Evolutionary conservation across 2,888 invertebrate genomes (phyloP).

Genomic region (Andrena bucephala): DNA sequence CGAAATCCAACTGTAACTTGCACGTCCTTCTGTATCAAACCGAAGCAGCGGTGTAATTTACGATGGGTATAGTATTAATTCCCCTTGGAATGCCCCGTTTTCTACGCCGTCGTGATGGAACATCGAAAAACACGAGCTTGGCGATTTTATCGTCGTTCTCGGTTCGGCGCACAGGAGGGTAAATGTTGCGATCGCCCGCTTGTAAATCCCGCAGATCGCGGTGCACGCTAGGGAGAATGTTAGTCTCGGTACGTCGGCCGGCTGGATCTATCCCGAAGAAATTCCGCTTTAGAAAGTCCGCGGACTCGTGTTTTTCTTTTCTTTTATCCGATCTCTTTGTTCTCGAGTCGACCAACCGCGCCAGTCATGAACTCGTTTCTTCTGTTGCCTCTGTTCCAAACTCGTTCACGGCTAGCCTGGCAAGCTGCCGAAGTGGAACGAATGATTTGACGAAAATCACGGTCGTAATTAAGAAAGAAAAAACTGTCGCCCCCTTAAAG

Average conservation of each 20-base stretch:
- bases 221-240: conserved; percentile 16
- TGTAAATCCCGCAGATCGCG: background rate
- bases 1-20: no score
- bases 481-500: background rate
- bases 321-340: conserved; percentile 37
- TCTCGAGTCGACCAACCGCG: conserved; percentile 30
- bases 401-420: conserved; percentile 51
- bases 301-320: conserved; percentile 31
- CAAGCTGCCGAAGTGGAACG: conserved; percentile 48
- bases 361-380: conserved; percentile 64
- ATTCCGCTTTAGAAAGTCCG: conserved; percentile 68
- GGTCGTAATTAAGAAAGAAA: conserved; percentile 23
- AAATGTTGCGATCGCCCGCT: no score
- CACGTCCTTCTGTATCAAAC: no score
- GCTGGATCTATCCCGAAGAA: conserved; percentile 40
- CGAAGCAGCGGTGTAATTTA: no score
- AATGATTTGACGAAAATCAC: conserved; percentile 33
- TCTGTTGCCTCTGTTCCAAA: conserved; percentile 54
- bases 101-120: background rate
- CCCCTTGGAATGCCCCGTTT: no score
- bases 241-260: conserved; percentile 4
- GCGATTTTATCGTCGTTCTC: background rate
- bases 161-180: background rate
- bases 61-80: no score
- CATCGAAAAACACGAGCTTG: background rate